Conservation (phyloP, 2,113 vertebrate species). For the Sardina pilchardus region DNA sequence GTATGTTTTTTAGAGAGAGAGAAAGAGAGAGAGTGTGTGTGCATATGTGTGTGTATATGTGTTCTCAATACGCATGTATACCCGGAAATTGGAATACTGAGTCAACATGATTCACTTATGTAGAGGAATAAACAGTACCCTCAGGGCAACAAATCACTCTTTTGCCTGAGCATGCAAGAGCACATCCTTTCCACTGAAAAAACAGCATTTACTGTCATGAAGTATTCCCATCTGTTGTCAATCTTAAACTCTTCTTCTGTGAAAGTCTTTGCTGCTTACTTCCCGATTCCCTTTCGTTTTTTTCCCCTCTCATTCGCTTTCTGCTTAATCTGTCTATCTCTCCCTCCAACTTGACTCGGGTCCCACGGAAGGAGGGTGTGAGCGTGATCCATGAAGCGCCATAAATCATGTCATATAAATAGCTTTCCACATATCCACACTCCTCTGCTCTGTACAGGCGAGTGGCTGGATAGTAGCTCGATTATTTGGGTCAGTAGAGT, state of each 20-base stretch:
- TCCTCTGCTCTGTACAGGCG: neutral
- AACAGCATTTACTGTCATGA: neutral
- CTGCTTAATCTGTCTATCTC: neutral
- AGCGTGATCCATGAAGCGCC: neutral
- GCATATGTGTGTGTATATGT: neutral
- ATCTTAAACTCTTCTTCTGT: neutral
- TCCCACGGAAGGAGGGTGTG: neutral
- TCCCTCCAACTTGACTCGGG: conserved; percentile 9
- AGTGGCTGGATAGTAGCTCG: conserved; percentile 14
- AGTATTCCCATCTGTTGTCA: neutral
- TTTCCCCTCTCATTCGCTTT: neutral
- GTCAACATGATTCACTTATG: conserved; percentile 37
- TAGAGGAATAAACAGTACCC: conserved; percentile 25
- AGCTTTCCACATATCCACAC: conserved; percentile 32
- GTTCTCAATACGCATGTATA: neutral
- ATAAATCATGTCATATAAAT: conserved; percentile 34
- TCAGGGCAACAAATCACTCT: conserved; percentile 26
- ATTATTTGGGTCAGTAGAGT: conserved; percentile 45
- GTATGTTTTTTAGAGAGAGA: neutral
- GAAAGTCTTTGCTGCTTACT: neutral
- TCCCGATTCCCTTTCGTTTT: neutral
- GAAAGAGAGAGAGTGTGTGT: neutral
- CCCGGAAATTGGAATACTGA: conserved; percentile 29
- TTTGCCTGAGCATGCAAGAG: conserved; percentile 11
- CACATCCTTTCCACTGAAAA: conserved; percentile 12